Base-by-base conservation (phyloP, 1,140 invertebrate species). In the Heliconius congener region DNA sequence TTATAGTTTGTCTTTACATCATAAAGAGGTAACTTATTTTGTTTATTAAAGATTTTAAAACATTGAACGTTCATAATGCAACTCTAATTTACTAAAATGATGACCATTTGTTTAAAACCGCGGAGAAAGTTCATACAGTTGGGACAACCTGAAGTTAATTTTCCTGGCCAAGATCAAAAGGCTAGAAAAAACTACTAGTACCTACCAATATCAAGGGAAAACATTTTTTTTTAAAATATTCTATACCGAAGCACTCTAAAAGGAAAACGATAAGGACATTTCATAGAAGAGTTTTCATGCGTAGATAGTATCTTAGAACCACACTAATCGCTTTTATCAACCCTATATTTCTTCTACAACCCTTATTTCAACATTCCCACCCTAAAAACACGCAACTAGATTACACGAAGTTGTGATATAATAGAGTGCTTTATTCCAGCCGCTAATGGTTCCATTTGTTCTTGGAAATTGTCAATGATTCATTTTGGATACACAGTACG, bases 381-480 rank as follows among this genome's bases (percentile, higher is more conserved):
- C 60, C 37, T 60, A 46, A 71, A 76, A 71, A 71, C 75, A 71
- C 75, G 60, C 73, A 79, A 71, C 27, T 66, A 70, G 39, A 78
- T 71, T 27, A 71, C 42, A 60, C 19, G 6, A 79, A 79, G 11
- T 79, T 39, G 30, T 79, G 16, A 76, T 76, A 76, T 76, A 76
- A 39, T 50, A 39, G 27, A 19, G 60, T 27, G 52, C 66, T 76
- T 76, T 42, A 71, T 76, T 70, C 75, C 19, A 76, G 55, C 52
- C 27, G 60, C 73, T 79, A 79, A 79, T 79, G 78, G 73, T 71
- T 16, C 78, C 78, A 71, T 79, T 72, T 71, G 60, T 76, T 60
- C 23, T 76, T 74, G 52, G 78, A 79, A 75, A 71, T 79, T 71
- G 78, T 79, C 57, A 79, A 79, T 75, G 37, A 71, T 71, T 74